Evolutionary conservation across 2,797 vertebrate species (phyloP), one percentile per base, ranked within the genome.

Genomic region (Micropoecilia bifurca): DNA sequence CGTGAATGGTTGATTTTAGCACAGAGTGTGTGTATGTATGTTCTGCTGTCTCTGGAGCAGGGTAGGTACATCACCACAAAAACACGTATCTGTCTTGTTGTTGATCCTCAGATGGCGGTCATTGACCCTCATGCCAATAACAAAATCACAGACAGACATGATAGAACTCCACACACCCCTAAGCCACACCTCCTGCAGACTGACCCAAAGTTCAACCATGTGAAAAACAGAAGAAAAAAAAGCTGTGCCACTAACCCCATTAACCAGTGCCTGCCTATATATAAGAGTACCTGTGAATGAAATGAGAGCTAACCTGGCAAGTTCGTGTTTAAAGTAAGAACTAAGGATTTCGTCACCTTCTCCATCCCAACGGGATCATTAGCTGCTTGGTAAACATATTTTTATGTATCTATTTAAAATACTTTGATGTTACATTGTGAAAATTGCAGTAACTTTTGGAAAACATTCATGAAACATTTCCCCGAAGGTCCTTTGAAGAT

Each of bases 51-150:
- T 41, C 63, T 41, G 8, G 39, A 53, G 68, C 0, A 33, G 18
- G 25, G 66, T 73, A 36, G 61, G 80, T 75, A 63, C 79, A n/a
- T 12, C 4, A 83, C 63, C 86, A 91, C 72, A 86, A 83, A 88
- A 92, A 93, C 84, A 84, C 28, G 6, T 81, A 86, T 79, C 74
- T 75, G 25, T 88, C 85, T 87, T 92, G 80, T 88, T 88, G 75
- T 82, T 1, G 8, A 55, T 4, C 85, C 50, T 74, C 87, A 75
- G 77, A 85, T 76, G 18, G 74, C 0, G 66, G 79, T 16, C 81
- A 76, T 0, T 92, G 85, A 93, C 90, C 91, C 59, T 16, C 76
- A 43, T 22, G 57, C n/a, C 47, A 75, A 68, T 71, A 66, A 72
- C 61, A 73, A 83, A 88, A 89, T 90, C 85, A 80, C 45, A 81